phyloP scores from a whole-genome alignment of 92 coral and sea anemone genomes.

The Zoanthus sociatus region DNA sequence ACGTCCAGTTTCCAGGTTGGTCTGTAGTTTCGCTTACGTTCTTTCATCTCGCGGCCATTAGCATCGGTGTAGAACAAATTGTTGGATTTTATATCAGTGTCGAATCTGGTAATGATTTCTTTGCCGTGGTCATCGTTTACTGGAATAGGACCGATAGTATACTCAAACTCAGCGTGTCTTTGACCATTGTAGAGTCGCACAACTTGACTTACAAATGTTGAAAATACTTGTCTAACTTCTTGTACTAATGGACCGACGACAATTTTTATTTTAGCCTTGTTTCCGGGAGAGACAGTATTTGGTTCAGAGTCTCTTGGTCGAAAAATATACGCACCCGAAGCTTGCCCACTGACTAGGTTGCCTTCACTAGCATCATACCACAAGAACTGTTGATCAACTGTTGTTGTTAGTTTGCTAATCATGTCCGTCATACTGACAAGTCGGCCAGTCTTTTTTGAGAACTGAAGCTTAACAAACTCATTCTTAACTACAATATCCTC shows the following conservation, averaged over 20 bases:
- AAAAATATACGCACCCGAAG: slow-evolving; percentile 95
- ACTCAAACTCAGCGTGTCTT: slow-evolving; percentile 92
- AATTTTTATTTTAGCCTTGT: slow-evolving; percentile 66
- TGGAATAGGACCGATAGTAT: slow-evolving; percentile 98
- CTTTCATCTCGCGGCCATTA: slow-evolving; percentile 96
- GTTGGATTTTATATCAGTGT: slow-evolving; percentile 85
- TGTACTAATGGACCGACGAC: slow-evolving; percentile 82
- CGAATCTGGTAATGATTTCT: slow-evolving; percentile 87
- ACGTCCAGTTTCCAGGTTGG: slow-evolving; percentile 91
- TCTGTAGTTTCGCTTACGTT: slow-evolving; percentile 80
- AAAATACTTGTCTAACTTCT: slow-evolving; percentile 89
- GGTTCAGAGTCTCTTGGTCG: slow-evolving; percentile 77
- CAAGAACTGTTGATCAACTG: slow-evolving; percentile 80
- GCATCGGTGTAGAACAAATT: slow-evolving; percentile 94
- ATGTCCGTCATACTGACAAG: slow-evolving; percentile 83
- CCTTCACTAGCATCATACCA: slow-evolving; percentile 93
- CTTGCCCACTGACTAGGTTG: slow-evolving; percentile 60
- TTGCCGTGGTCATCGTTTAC: slow-evolving; percentile 78
- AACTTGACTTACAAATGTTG: slow-evolving; percentile 89
- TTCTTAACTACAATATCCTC: slow-evolving; percentile 63
- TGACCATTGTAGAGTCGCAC: slow-evolving; percentile 80
- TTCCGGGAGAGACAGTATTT: slow-evolving; percentile 60
- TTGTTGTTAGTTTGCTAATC: slow-evolving; percentile 56
- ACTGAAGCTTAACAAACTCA: slow-evolving; percentile 72
- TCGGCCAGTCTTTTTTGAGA: slow-evolving; percentile 79